Conservation (phyloP, 2,113 vertebrate genomes). For the Epinephelus moara region DNA sequence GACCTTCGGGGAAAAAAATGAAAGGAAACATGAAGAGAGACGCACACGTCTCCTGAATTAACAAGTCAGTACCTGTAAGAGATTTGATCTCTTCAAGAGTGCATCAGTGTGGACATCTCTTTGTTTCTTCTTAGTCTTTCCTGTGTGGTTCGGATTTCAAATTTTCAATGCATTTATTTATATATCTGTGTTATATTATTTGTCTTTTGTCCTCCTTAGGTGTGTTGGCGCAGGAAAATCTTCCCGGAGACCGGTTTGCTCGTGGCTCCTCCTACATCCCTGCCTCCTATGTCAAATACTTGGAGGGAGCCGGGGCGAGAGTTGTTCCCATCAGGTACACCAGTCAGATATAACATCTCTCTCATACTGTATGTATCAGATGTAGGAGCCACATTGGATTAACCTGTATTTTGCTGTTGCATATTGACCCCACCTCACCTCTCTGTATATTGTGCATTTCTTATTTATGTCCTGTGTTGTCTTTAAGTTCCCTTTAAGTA, state of each 20-base stretch:
- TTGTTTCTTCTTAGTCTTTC: not conserved
- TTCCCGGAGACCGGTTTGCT: slow-evolving; percentile 67
- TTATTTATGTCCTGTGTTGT: no score
- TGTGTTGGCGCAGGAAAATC: slow-evolving; percentile 85
- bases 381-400: not conserved
- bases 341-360: no score
- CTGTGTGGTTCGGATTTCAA: not conserved
- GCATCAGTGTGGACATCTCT: not conserved
- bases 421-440: not conserved
- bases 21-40: not conserved
- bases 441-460: no score
- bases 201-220: slow-evolving; percentile 62
- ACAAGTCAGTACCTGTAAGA: not conserved
- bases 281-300: slow-evolving; percentile 86
- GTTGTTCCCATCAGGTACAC: slow-evolving; percentile 85
- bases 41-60: not conserved
- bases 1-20: not conserved
- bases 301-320: slow-evolving; percentile 84
- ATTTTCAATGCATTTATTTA: not conserved
- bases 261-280: slow-evolving; percentile 85
- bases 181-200: not conserved
- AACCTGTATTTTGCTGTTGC: not conserved
- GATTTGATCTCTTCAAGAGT: not conserved
- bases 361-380: not conserved
- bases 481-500: no score